Evolutionary conservation across 2,113 vertebrate genomes (phyloP), one percentile per base, ranked within the genome.

Genomic region (Oxyura jamaicensis): DNA sequence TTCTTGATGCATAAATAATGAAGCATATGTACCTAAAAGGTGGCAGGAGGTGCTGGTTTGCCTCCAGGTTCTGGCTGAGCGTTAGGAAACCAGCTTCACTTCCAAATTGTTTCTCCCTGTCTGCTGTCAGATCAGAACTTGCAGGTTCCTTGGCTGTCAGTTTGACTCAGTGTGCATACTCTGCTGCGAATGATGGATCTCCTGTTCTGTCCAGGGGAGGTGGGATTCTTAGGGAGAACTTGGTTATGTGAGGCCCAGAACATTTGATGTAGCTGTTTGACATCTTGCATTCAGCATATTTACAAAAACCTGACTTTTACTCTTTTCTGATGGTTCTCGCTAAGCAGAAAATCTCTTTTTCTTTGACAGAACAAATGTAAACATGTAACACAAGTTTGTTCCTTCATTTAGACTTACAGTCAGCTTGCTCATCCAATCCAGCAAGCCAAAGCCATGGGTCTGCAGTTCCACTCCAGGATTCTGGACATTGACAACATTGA

Each of bases 401-500:
- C 41, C n/a, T 58, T 62, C 66, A 3, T 96, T 62, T 94, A 99
- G 99, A 99, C 99, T 2, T 99, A 99, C 96, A 99, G 99, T 86
- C 99, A 99, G 95, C 95, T 99, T 33, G 99, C 99, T 26, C 99
- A 99, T 86, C 99, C 99, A 0, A 99, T 99, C 94, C 99, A 99
- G 82, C 99, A 99, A 95, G 99, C 98, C 95, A 99, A 98, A 86
- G 98, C 98, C 7, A 95, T 98, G 98, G 99, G 99, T 33, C 98
- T 99, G 13, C 98, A 98, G 96, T 99, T 99, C 97, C 98, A 99
- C 91, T 99, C 99, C 44, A 98, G 98, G 92, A 98, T 99, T 91
- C 98, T 99, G 39, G 99, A 99, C 94, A 97, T 99, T 20, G 98
- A 99, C 98, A 99, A 98, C 73, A 94, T 99, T 2, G 99, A 99